Percentiles rank a stretch among this genome's conserved stretches.
Conservation (phyloP, 2,888 invertebrate genomes). For the Archaeoteleia sp. region DNA sequence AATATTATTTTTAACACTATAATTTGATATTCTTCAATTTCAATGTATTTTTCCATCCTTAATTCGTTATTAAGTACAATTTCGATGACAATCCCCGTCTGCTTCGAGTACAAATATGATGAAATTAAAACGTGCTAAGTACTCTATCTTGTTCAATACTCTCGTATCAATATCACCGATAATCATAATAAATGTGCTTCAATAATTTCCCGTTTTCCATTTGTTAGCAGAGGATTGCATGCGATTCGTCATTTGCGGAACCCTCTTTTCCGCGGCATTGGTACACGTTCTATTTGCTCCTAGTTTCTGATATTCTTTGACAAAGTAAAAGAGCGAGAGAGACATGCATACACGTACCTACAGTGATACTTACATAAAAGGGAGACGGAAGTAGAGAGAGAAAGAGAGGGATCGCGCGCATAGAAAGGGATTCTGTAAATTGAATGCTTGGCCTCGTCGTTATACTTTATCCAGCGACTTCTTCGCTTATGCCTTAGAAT, state of each 20-base stretch:
- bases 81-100: too few relatives aligned
- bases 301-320: constrained; percentile 43
- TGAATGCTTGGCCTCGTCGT: constrained; percentile 70
- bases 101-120: too few relatives aligned
- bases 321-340: constrained; percentile 38
- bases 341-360: constrained; percentile 1
- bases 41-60: too few relatives aligned
- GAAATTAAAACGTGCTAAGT: too few relatives aligned
- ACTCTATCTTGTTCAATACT: too few relatives aligned
- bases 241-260: constrained; percentile 32
- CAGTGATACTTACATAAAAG: constrained; percentile 1
- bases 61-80: too few relatives aligned
- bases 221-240: constrained; percentile 35
- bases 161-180: too few relatives aligned
- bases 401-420: constrained; percentile 19
- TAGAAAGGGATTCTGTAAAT: constrained; percentile 66
- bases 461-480: constrained; percentile 66
- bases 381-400: not conserved
- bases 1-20: too few relatives aligned
- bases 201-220: constrained; percentile 49
- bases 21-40: too few relatives aligned
- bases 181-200: constrained; percentile 37
- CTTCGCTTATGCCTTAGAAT: constrained; percentile 67
- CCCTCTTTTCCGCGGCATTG: constrained; percentile 26
- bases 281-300: constrained; percentile 45